These are phyloP conservation scores for Rhabdomys pumilio DNA, from an alignment of 2,797 vertebrate genomes.

Conservation along the genomic window DNA sequence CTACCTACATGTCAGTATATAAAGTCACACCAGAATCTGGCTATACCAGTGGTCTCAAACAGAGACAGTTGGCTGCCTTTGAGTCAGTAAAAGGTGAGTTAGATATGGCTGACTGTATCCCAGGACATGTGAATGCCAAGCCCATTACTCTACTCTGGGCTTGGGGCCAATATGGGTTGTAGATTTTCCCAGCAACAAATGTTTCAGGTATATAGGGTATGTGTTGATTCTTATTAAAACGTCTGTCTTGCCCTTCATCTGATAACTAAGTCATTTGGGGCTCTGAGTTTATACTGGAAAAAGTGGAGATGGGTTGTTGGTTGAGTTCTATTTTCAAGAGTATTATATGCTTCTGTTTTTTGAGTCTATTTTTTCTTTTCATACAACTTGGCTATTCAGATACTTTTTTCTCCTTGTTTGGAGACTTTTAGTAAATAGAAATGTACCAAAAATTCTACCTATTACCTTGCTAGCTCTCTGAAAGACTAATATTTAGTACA, in stretches of 20 bases:
- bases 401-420: background rate
- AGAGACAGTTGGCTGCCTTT: background rate
- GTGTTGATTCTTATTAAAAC: background rate
- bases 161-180: background rate
- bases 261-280: background rate
- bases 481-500: background rate
- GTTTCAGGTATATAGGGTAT: background rate
- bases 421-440: background rate
- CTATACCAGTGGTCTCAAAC: background rate
- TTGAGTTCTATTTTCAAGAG: background rate
- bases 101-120: background rate
- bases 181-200: background rate
- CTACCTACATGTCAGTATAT: background rate
- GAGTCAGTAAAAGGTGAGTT: background rate
- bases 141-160: background rate
- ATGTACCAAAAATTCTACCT: background rate
- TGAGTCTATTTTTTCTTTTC: background rate
- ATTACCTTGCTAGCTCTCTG: background rate
- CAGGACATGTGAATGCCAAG: background rate
- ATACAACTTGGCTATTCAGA: background rate
- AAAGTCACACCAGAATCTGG: background rate
- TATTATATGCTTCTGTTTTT: background rate
- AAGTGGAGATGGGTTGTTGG: background rate
- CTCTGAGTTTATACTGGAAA: background rate
- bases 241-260: background rate